These are phyloP conservation scores for Neodiprion lecontei DNA, from an alignment of 1,140 invertebrate species.

Conservation along the genomic window DNA sequence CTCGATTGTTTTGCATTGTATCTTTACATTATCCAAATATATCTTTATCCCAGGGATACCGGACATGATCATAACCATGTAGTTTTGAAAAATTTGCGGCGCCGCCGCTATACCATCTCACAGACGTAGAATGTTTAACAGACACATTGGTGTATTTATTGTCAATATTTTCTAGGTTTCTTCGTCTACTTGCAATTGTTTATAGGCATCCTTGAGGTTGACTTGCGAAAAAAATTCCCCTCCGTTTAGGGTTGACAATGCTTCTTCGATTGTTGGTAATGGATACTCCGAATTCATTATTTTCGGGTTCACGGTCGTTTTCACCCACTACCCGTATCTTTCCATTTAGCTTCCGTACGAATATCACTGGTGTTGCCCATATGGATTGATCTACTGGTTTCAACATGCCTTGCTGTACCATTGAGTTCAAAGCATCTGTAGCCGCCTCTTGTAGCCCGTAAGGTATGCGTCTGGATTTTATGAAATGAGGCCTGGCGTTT, in stretches of 20 bases:
- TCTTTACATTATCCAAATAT: conserved; percentile 48
- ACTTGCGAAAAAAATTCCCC: neutral
- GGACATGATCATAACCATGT: conserved; percentile 42
- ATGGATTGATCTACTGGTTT: neutral
- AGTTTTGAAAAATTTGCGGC: conserved; percentile 53
- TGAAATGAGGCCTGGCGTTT: neutral
- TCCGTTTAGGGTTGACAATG: neutral
- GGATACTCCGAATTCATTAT: neutral
- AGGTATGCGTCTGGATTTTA: neutral
- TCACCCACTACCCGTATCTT: neutral
- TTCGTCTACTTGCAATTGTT: conserved; percentile 11
- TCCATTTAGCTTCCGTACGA: neutral
- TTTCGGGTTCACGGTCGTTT: neutral
- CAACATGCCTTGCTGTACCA: neutral
- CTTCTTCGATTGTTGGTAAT: neutral
- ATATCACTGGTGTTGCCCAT: neutral
- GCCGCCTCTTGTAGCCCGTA: neutral
- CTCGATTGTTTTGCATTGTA: conserved; percentile 33
- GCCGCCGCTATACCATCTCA: conserved; percentile 34
- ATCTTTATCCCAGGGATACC: conserved; percentile 40
- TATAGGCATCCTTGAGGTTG: conserved; percentile 1
- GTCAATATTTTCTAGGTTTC: neutral
- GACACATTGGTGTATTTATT: neutral
- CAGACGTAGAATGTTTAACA: neutral
- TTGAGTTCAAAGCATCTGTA: neutral